Conservation (phyloP, 2,113 vertebrate genomes). For the Calidris pygmaea region DNA sequence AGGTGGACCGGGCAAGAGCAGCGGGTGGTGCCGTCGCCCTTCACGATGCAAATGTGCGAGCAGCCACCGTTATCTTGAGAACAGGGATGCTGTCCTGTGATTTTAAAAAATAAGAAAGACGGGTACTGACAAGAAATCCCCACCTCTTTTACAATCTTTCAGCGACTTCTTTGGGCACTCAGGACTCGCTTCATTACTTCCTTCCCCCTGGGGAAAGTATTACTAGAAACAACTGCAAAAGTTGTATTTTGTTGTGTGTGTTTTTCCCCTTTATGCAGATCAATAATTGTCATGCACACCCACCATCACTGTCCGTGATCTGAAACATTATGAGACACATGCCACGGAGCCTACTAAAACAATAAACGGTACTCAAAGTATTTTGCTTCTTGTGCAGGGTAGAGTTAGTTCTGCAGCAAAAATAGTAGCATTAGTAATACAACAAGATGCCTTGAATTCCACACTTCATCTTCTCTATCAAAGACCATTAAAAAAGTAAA, state of each 20-base stretch:
- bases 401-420: background rate
- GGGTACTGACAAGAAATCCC: background rate
- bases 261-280: background rate
- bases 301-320: background rate
- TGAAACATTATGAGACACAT: background rate
- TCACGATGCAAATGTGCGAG: conserved; percentile 96
- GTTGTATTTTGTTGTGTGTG: background rate
- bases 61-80: conserved; percentile 95
- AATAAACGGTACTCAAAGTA: background rate
- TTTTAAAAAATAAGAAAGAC: background rate
- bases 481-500: background rate
- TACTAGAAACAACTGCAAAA: background rate
- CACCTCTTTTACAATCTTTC: background rate
- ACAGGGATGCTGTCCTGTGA: conserved; percentile 90
- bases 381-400: background rate
- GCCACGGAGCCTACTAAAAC: background rate
- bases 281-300: background rate
- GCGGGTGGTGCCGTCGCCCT: conserved; percentile 92
- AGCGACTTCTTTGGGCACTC: background rate
- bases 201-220: background rate
- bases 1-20: conserved; percentile 95
- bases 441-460: background rate
- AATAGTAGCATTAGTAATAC: background rate
- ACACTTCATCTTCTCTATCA: background rate
- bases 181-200: background rate